phyloP scores from a whole-genome alignment of 2,888 invertebrate species.

The Dastarcus helophoroides region DNA sequence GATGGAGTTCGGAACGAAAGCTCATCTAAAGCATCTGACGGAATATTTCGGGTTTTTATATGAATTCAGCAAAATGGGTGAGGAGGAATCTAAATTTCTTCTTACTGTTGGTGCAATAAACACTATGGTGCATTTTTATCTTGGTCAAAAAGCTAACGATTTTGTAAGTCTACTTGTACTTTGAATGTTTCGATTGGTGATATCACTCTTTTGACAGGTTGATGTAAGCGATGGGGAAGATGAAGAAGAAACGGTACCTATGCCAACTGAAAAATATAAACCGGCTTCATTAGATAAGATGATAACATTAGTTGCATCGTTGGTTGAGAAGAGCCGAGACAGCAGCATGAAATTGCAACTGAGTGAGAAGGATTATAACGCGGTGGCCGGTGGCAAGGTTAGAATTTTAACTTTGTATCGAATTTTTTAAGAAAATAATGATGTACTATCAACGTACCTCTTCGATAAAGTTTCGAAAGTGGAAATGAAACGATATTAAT shows the following conservation, averaged over 20 bases:
- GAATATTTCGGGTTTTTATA: slow-evolving; percentile 88
- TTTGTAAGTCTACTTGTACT: slow-evolving; percentile 40
- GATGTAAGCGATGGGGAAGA: slow-evolving; percentile 63
- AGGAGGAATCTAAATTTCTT: slow-evolving; percentile 82
- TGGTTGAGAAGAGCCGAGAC: slow-evolving; percentile 81
- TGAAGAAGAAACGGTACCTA: slow-evolving; percentile 52
- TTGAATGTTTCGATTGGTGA: not conserved
- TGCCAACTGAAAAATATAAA: slow-evolving; percentile 64
- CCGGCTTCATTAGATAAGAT: slow-evolving; percentile 91
- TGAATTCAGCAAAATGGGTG: slow-evolving; percentile 92
- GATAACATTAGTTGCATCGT: slow-evolving; percentile 79
- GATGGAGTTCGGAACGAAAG: slow-evolving; percentile 80
- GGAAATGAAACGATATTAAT: too few species aligned
- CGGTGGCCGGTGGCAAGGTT: slow-evolving; percentile 78
- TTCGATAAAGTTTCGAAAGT: too few species aligned
- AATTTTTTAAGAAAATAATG: too few species aligned
- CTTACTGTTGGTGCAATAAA: slow-evolving; percentile 79
- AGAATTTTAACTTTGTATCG: not conserved
- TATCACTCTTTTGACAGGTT: slow-evolving; percentile 38
- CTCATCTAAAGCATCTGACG: slow-evolving; percentile 75
- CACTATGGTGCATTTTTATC: slow-evolving; percentile 84
- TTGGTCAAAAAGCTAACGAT: slow-evolving; percentile 70
- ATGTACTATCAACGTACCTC: too few species aligned
- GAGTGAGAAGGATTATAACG: slow-evolving; percentile 65
- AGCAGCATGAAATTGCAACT: slow-evolving; percentile 62